These are phyloP conservation scores for Lacerta bilineata DNA, from an alignment of 2,797 vertebrate genomes.

Conservation along the genomic window DNA sequence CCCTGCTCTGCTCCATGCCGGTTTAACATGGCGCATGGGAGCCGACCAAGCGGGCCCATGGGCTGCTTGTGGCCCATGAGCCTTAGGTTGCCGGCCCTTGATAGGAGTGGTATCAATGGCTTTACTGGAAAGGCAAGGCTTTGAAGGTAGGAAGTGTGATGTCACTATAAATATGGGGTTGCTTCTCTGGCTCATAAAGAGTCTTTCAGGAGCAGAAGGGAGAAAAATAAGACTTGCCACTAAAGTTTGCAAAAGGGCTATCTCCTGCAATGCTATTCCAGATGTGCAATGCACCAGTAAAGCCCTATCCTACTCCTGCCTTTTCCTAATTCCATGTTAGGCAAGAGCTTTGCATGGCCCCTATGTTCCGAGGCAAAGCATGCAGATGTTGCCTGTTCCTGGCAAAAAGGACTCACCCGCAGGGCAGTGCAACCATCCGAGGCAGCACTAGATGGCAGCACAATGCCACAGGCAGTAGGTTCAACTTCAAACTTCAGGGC, in stretches of 20 bases:
- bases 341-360: too few species aligned
- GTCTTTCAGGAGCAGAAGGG: background rate
- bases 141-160: background rate
- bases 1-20: too few species aligned
- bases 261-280: background rate
- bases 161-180: background rate
- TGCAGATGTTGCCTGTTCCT: background rate
- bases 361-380: too few species aligned
- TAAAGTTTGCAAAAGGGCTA: background rate
- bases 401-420: background rate
- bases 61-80: too few species aligned
- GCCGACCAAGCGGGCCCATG: too few species aligned
- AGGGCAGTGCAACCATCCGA: background rate
- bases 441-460: conserved; percentile 15
- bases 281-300: background rate
- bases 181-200: background rate
- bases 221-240: background rate
- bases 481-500: too few species aligned
- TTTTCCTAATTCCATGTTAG: background rate
- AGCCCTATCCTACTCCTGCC: background rate
- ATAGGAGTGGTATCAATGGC: background rate
- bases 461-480: background rate
- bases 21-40: too few species aligned
- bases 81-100: too few species aligned
- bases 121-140: background rate